Conservation (phyloP, 2,797 vertebrate species). For the Leptodactylus fallax region DNA sequence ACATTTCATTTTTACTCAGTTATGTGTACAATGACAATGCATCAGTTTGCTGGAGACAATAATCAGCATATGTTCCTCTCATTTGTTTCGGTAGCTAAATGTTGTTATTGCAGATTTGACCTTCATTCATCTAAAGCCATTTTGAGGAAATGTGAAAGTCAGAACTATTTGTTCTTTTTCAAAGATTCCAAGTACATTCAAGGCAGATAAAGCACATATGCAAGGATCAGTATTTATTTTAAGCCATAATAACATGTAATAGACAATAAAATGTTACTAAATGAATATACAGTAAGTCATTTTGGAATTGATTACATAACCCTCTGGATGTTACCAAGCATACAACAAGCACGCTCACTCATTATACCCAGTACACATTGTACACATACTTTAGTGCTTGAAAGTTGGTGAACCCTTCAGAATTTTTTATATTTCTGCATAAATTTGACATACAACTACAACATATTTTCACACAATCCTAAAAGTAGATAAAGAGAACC, state of each 20-base stretch:
- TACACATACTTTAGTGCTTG: too few relatives aligned
- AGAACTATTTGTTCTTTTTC: background rate
- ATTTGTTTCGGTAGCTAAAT: conserved; percentile 22
- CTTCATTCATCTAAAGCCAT: conserved; percentile 6
- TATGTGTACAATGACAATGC: background rate
- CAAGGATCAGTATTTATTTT: background rate
- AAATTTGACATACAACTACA: too few relatives aligned
- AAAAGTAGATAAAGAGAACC: too few relatives aligned
- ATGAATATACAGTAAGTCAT: background rate
- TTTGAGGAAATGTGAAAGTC: background rate
- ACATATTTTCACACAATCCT: too few relatives aligned
- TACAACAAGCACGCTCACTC: too few relatives aligned
- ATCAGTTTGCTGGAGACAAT: conserved; percentile 23
- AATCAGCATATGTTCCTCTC: conserved; percentile 29
- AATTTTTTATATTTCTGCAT: too few relatives aligned
- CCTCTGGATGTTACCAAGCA: background rate
- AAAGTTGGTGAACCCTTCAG: too few relatives aligned
- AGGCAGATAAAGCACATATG: background rate
- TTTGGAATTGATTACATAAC: background rate
- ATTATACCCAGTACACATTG: too few relatives aligned
- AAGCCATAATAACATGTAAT: background rate
- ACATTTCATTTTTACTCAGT: background rate
- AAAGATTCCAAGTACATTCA: background rate
- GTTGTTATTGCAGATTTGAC: conserved; percentile 20
- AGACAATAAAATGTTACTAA: background rate